These are phyloP conservation scores for Leptura quadrifasciata DNA, from an alignment of 2,888 invertebrate species.

Conservation along the genomic window DNA sequence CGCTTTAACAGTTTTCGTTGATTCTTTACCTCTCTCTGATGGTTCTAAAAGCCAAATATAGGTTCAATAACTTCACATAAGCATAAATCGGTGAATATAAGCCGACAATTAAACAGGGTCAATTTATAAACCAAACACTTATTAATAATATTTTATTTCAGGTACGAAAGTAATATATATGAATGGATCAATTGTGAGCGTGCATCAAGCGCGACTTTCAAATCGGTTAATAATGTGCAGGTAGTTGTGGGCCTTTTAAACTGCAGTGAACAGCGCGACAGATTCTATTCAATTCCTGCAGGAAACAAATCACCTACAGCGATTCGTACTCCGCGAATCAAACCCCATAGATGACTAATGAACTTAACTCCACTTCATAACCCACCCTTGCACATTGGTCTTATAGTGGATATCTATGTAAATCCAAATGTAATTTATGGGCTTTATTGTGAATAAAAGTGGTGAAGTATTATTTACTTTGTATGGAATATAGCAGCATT, in stretches of 20 bases:
- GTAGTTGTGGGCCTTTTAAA: slow-evolving; percentile 24
- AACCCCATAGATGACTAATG: slow-evolving; percentile 65
- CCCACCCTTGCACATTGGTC: slow-evolving; percentile 47
- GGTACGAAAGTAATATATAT: slow-evolving; percentile 1
- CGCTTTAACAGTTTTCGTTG: no score
- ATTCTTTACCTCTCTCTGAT: no score
- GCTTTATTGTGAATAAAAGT: slow-evolving; percentile 50
- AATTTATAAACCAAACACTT: background rate
- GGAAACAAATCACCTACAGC: slow-evolving; percentile 62
- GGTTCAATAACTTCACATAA: no score
- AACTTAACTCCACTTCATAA: slow-evolving; percentile 54
- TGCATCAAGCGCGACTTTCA: slow-evolving; percentile 15
- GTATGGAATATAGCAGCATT: background rate
- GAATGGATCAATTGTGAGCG: slow-evolving; percentile 25
- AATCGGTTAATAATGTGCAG: slow-evolving; percentile 36
- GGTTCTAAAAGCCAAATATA: no score
- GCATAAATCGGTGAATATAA: no score
- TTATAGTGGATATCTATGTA: slow-evolving; percentile 60
- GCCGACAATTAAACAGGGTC: no score
- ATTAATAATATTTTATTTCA: slow-evolving; percentile 5
- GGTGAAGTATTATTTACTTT: slow-evolving; percentile 44
- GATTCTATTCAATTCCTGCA: slow-evolving; percentile 60
- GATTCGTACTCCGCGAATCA: slow-evolving; percentile 60
- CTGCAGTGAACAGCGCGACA: slow-evolving; percentile 37
- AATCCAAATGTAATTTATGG: slow-evolving; percentile 56